Evolutionary conservation across 2,888 invertebrate genomes (phyloP).

Genomic region (Epiblema foenella): DNA sequence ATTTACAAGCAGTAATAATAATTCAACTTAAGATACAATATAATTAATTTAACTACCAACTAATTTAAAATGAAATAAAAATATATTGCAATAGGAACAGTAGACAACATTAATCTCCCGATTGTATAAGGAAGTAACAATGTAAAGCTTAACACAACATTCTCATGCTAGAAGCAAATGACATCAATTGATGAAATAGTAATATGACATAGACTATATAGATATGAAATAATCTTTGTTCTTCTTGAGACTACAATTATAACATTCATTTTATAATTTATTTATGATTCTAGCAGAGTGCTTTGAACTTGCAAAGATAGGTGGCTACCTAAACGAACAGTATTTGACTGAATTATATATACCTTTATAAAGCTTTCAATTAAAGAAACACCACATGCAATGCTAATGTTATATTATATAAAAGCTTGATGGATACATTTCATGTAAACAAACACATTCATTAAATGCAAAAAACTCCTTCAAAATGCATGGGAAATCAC

Average conservation of each 20-base stretch:
- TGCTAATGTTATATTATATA: conserved; percentile 19
- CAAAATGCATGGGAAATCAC: conserved; percentile 37
- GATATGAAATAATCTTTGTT: conserved; percentile 66
- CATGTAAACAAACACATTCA: conserved; percentile 37
- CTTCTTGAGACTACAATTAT: conserved; percentile 50
- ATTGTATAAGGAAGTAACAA: conserved; percentile 13
- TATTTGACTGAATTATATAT: background rate
- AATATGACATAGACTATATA: conserved; percentile 55
- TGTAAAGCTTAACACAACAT: conserved; percentile 47
- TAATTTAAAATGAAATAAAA: background rate
- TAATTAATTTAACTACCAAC: background rate
- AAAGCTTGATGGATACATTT: conserved; percentile 23
- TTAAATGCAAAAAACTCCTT: conserved; percentile 25
- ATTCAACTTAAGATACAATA: background rate
- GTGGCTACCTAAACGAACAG: background rate
- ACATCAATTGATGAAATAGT: conserved; percentile 62
- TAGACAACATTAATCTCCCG: background rate
- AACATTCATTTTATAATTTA: conserved; percentile 24
- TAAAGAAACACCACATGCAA: conserved; percentile 27
- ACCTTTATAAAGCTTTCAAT: conserved; percentile 3
- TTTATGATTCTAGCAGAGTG: conserved; percentile 21
- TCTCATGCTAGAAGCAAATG: conserved; percentile 57
- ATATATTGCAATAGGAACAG: background rate
- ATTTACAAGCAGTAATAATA: too few species aligned
- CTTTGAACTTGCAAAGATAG: conserved; percentile 23